Base-by-base conservation (phyloP, 2,113 vertebrate species). In the Phyllopteryx taeniolatus region DNA sequence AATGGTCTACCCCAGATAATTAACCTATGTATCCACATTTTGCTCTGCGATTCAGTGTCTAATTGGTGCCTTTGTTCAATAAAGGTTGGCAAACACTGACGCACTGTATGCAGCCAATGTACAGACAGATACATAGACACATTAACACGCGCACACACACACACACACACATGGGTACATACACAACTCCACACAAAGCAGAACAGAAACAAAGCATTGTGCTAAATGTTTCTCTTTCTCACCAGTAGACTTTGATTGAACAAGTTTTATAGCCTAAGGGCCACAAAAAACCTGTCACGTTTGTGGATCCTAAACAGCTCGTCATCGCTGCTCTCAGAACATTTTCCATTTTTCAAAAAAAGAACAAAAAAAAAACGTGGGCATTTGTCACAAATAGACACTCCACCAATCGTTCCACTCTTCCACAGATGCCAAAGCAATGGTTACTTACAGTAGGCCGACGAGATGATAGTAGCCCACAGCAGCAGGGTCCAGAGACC, bases 401-500 rank as follows among this genome's bases (percentile, higher is more conserved):
- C 64, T 47, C 51, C 33, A 39, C 59, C 51, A 67, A 8, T 19
- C 13, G 33, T 14, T 19, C 59, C 33, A 12, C 53, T n/a, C 59
- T 68, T 54, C 2, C 10, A n/a, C 49, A 35, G 51, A 56, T 47
- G 59, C 31, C 31, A 35, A 13, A 33, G 9, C 14, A 10, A 70
- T 11, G 51, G 10, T 53, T 87, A 94, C 93, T 94, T 84, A 94
- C 93, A 81, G 74, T 51, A 62, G 68, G 77, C 77, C 51, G 85
- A 43, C 81, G 75, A 76, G 76, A 94, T 79, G 83, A 95, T 73
- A 3, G 80, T 85, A 62, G 90, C 78, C 68, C 82, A 92, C 81
- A 96, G 84, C 14, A 91, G 89, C 89, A 95, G 82, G 75, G 93
- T 76, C 83, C 88, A 91, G 79, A 94, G 89, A 71, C 93, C 93